Base-by-base conservation (phyloP, 2,113 vertebrate genomes). In the Xenopus borealis region DNA sequence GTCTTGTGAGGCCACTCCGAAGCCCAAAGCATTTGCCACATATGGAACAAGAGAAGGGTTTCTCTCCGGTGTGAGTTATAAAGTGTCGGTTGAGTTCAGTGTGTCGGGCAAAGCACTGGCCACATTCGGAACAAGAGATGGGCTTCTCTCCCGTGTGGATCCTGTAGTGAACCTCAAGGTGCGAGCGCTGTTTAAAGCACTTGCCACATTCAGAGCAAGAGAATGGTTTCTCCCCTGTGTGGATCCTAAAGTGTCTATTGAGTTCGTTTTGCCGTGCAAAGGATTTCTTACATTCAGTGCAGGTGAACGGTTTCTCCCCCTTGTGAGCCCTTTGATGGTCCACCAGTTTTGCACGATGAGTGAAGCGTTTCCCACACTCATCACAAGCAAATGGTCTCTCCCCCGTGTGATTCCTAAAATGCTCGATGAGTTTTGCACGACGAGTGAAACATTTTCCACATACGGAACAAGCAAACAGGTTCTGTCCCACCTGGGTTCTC, bases 151-250 rank as follows among this genome's bases (percentile, higher is more conserved):
- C 55, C 0, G 53, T 71, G 55, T 71, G 69, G 10, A 71, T 59
- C 33, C 33, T 71, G 13, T 50, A 16, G 14, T 50, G 47, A 10
- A 16, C 14, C 12, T 50, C 11, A 6, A 50, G 47, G 47, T 16
- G 11, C 2, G 71, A 73, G 18, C 64, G 64, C n/a, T 66, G 50
- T 27, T 30, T 45, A n/a, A 73, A 73, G 18, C 62, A 44, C 18
- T 73, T 73, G 8, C 71, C 71, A n/a, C 71, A 73, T 9, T 65
- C 47, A 1, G 71, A 52, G 33, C 71, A 73, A 7, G 53, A 50
- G 4, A 33, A 33, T 23, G 33, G 55, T 13, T 58, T 73, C 18
- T 23, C 40, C 1, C 55, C 71, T 0, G 47, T 23, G 18, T 73
- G 71, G 17, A 62, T 33, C 10, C 52, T 10, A 3, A 50, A 16